Evolutionary conservation across 1,140 invertebrate species (phyloP).

Genomic region (Formica selysi): DNA sequence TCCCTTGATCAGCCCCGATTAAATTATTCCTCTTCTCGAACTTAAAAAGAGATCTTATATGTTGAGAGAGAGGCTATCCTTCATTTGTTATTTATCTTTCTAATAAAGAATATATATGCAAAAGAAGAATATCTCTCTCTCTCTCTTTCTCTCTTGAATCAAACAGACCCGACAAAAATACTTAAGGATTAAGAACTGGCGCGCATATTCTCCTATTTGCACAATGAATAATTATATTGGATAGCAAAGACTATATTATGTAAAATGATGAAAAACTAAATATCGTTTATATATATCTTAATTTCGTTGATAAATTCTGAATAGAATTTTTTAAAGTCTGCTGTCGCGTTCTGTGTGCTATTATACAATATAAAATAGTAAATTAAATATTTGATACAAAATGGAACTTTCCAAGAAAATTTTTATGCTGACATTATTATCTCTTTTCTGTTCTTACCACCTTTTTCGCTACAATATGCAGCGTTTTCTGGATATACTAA

Average conservation of each 20-base stretch:
- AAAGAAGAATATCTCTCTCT: background rate
- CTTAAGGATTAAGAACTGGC: background rate
- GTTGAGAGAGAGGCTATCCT: background rate
- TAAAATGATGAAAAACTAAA: background rate
- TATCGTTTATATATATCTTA: background rate
- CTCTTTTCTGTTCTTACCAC: background rate
- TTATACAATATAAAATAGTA: background rate
- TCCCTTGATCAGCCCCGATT: too few relatives aligned
- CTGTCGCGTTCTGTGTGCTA: background rate
- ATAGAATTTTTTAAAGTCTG: background rate
- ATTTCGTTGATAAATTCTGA: background rate
- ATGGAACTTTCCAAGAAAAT: background rate
- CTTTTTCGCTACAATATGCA: background rate
- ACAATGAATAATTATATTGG: too few relatives aligned
- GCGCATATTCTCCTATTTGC: too few relatives aligned
- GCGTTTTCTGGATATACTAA: too few relatives aligned
- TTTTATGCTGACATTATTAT: background rate
- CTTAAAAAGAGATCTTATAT: too few relatives aligned
- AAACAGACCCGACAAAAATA: background rate
- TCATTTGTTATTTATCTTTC: background rate
- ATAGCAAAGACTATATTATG: background rate
- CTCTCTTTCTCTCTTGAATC: background rate
- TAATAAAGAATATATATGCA: background rate
- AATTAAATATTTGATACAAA: conserved; percentile 9
- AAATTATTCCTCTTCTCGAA: too few relatives aligned